Evolutionary conservation across 2,113 vertebrate species (phyloP).

Genomic region (Scytalopus superciliaris): DNA sequence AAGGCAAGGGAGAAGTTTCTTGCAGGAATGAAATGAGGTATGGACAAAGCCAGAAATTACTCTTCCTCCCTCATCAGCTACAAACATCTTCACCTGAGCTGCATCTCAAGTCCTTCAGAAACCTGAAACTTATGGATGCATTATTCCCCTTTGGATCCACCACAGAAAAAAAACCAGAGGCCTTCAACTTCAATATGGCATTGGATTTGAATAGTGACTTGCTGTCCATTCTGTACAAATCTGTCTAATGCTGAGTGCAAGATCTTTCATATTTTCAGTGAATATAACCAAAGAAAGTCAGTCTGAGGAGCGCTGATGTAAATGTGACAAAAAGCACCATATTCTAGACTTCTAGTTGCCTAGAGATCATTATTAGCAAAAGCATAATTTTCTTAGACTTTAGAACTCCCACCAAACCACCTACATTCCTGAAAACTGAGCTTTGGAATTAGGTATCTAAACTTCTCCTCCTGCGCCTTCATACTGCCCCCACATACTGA

Average conservation of each 20-base stretch:
- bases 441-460: not conserved
- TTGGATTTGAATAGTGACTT: not conserved
- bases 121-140: accelerated
- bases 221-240: not conserved
- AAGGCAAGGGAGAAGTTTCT: not conserved
- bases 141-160: not conserved
- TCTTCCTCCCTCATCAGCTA: not conserved
- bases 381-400: not conserved
- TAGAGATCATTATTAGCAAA: constrained; percentile 49
- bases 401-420: constrained; percentile 51
- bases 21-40: not conserved
- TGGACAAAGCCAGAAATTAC: not conserved
- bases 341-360: constrained; percentile 20
- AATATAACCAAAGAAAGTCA: not conserved
- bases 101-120: not conserved
- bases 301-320: not conserved
- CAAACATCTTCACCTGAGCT: not conserved
- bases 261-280: not conserved
- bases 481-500: not conserved
- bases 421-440: not conserved
- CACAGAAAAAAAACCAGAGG: not conserved
- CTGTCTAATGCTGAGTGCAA: not conserved
- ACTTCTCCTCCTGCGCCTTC: not conserved
- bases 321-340: not conserved
- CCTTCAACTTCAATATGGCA: not conserved